Evolutionary conservation across 2,888 invertebrate species (phyloP).

Genomic region (Hirtodrosophila cameraria): DNA sequence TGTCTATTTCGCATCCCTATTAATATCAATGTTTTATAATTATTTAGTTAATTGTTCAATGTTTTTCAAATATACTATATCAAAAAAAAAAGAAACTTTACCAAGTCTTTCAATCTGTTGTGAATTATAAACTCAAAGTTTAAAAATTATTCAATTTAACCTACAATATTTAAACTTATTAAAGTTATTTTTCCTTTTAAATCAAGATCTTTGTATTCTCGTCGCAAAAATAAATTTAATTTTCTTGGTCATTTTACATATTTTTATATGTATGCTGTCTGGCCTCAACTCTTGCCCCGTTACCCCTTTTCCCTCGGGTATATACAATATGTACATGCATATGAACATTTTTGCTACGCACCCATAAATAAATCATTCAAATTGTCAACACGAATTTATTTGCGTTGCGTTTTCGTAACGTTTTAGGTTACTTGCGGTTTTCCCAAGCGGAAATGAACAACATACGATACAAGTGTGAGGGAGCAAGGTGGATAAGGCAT

Average conservation of each 20-base stretch:
- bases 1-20: too few species aligned
- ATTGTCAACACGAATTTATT: conserved; percentile 76
- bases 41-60: too few species aligned
- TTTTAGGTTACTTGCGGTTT: conserved; percentile 60
- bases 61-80: too few species aligned
- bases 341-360: conserved; percentile 60
- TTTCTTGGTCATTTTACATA: conserved; percentile 18
- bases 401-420: conserved; percentile 54
- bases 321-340: too few species aligned
- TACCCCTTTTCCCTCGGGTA: conserved; percentile 4
- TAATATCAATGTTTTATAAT: too few species aligned
- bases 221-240: conserved; percentile 22
- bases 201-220: conserved; percentile 2
- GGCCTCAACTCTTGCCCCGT: conserved; percentile 1
- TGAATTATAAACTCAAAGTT: conserved; percentile 4
- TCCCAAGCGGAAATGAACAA: conserved; percentile 62
- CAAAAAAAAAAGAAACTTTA: too few species aligned
- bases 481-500: conserved; percentile 18
- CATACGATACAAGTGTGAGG: conserved; percentile 12
- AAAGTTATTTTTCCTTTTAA: neutral
- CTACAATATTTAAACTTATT: neutral
- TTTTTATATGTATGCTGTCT: conserved; percentile 6
- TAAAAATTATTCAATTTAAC: conserved; percentile 8
- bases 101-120: neutral
- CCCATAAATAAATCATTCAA: conserved; percentile 75